Evolutionary conservation across 2,797 vertebrate species (phyloP).

Genomic region (Paratrypauchen microcephalus): DNA sequence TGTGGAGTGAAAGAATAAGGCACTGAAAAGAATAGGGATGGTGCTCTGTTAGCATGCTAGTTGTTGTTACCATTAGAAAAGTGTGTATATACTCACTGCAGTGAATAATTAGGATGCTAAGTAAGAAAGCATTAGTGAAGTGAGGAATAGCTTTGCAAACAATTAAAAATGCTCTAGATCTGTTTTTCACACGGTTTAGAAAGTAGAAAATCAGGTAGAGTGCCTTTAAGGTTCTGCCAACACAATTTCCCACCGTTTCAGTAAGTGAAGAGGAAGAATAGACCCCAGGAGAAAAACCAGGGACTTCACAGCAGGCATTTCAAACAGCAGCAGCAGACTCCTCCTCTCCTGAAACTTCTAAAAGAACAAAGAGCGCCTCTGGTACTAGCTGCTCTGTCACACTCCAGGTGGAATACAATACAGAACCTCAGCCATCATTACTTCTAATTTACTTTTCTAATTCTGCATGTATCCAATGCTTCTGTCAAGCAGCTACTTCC

Average conservation of each 20-base stretch:
- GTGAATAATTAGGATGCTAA: no score
- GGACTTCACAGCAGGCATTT: conserved; percentile 50
- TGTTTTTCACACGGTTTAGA: no score
- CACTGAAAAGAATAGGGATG: no score
- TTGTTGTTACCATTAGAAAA: no score
- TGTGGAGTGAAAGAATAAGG: no score
- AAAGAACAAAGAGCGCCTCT: conserved; percentile 41
- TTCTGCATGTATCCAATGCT: conserved; percentile 29
- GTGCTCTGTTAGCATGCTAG: no score
- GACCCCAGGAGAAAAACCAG: conserved; percentile 32
- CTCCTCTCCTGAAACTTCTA: conserved; percentile 23
- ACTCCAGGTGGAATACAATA: conserved; percentile 37
- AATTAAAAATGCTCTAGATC: no score
- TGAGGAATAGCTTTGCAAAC: no score
- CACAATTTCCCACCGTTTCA: conserved; percentile 8
- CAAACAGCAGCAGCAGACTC: conserved; percentile 35
- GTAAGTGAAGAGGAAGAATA: conserved; percentile 21
- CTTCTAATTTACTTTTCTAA: conserved; percentile 16
- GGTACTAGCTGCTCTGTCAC: conserved; percentile 13
- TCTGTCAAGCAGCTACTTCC: conserved; percentile 20
- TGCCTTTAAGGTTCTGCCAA: neutral
- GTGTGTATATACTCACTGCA: no score
- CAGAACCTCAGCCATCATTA: conserved; percentile 1
- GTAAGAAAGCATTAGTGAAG: no score
- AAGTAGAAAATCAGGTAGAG: no score